A percentile compares a stretch with the other conserved stretches of the same genome.
These are phyloP conservation scores for Pentamera pediparva DNA, from an alignment of 53 echinoderm and acorn worm species.

Conservation along the genomic window DNA sequence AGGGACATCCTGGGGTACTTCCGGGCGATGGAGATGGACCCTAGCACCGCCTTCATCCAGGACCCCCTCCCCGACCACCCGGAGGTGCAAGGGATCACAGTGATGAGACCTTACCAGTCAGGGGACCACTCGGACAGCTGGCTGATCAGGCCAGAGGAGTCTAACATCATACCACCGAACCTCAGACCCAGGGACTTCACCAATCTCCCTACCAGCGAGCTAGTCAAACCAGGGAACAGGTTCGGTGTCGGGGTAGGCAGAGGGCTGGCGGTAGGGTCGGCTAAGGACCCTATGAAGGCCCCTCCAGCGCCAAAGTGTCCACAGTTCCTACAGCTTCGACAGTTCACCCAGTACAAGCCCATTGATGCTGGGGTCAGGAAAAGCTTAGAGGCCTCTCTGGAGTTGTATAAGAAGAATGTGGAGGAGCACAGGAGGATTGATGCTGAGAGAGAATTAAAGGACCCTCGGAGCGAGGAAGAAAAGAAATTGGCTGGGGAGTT, in stretches of 20 bases:
- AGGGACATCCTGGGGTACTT: slow-evolving; percentile 55
- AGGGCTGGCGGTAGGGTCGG: slow-evolving; percentile 76
- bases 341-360: slow-evolving; percentile 73
- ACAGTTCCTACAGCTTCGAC: slow-evolving; percentile 65
- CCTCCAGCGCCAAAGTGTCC: slow-evolving; percentile 68
- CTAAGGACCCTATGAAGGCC: slow-evolving; percentile 1
- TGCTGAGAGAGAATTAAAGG: slow-evolving; percentile 57
- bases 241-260: slow-evolving; percentile 89
- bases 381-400: slow-evolving; percentile 67
- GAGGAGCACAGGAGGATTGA: slow-evolving; percentile 42
- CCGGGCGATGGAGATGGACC: slow-evolving; percentile 62
- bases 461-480: slow-evolving; percentile 75
- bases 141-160: slow-evolving; percentile 66
- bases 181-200: slow-evolving; percentile 81
- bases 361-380: slow-evolving; percentile 57
- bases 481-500: slow-evolving; percentile 80
- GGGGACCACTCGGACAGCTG: slow-evolving; percentile 47
- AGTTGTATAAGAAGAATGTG: slow-evolving; percentile 69
- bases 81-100: slow-evolving; percentile 74
- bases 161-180: slow-evolving; percentile 75
- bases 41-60: slow-evolving; percentile 66
- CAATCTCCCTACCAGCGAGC: slow-evolving; percentile 59
- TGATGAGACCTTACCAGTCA: slow-evolving; percentile 75
- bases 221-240: slow-evolving; percentile 57
- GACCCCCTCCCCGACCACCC: slow-evolving; percentile 89